phyloP scores from a whole-genome alignment of 2,797 vertebrate genomes.

The Scarus forsteni region DNA sequence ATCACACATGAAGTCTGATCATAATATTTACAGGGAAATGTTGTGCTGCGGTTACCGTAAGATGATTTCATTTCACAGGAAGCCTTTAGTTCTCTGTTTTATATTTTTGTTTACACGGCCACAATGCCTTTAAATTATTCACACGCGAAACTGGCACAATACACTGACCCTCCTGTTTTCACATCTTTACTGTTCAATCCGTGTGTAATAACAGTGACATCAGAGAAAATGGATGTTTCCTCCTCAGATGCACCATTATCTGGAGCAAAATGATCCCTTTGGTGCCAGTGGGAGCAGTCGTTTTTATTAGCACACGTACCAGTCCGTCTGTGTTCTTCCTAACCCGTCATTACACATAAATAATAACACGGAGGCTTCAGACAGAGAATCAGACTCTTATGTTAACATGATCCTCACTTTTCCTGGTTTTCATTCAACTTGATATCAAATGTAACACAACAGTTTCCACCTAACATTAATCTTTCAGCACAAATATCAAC shows the following conservation, averaged over 20 bases:
- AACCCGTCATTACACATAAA: conserved; percentile 41
- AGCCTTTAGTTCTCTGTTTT: conserved; percentile 21
- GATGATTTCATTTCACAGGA: conserved; percentile 25
- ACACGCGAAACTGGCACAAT: conserved; percentile 5
- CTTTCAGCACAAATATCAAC: conserved; percentile 51
- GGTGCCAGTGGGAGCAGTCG: conserved; percentile 50
- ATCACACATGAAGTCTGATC: conserved; percentile 4
- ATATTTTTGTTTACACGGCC: conserved; percentile 23
- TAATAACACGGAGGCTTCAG: conserved; percentile 40
- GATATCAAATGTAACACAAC: conserved; percentile 19
- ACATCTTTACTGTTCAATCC: conserved; percentile 33
- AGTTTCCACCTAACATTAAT: conserved; percentile 50
- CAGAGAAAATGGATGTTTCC: conserved; percentile 51
- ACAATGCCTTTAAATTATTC: conserved; percentile 23
- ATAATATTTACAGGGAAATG: not conserved
- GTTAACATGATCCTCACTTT: conserved; percentile 22
- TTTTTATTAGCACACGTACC: conserved; percentile 47
- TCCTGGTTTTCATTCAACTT: conserved; percentile 20
- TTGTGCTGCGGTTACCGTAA: not conserved
- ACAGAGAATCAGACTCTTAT: conserved; percentile 18
- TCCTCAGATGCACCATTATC: conserved; percentile 56
- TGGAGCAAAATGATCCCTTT: conserved; percentile 60
- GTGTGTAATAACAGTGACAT: conserved; percentile 41
- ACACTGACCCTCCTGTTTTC: conserved; percentile 35
- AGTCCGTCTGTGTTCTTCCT: conserved; percentile 22